These are phyloP conservation scores for Jacana jacana DNA, from an alignment of 2,113 vertebrate genomes.

Conservation along the genomic window DNA sequence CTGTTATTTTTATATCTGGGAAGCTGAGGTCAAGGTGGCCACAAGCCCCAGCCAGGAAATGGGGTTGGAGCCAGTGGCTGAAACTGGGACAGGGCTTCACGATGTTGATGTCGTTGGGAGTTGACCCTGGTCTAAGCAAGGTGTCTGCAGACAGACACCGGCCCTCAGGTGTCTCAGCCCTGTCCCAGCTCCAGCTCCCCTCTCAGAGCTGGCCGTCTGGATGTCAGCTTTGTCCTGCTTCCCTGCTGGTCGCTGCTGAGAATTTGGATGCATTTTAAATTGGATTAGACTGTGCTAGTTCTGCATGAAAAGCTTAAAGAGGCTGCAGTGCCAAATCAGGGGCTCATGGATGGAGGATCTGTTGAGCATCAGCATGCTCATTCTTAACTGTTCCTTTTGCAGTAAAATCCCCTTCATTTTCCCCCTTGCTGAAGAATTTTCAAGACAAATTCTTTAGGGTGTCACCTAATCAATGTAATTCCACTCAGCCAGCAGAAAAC, in stretches of 20 bases:
- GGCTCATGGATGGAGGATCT: not conserved
- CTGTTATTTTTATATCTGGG: not conserved
- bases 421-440: not conserved
- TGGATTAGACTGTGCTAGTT: not conserved
- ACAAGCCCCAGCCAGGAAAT: not conserved
- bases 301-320: not conserved
- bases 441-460: not conserved
- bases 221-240: not conserved
- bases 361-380: rapidly evolving
- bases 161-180: not conserved
- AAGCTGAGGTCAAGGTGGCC: not conserved
- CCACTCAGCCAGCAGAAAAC: not conserved
- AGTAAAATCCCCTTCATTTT: not conserved
- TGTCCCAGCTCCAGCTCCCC: not conserved
- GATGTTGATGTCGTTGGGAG: not conserved
- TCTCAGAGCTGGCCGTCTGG: not conserved
- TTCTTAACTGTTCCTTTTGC: not conserved
- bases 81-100: not conserved
- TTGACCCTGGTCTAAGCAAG: not conserved
- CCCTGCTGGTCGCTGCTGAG: not conserved
- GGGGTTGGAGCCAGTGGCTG: not conserved
- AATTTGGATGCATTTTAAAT: conserved; percentile 28
- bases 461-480: not conserved
- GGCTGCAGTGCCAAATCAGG: not conserved
- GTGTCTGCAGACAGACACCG: not conserved